Percentiles rank a stretch among this genome's conserved stretches.
Evolutionary conservation across 2,888 invertebrate species (phyloP).

Genomic region (Seira sanloemensis): DNA sequence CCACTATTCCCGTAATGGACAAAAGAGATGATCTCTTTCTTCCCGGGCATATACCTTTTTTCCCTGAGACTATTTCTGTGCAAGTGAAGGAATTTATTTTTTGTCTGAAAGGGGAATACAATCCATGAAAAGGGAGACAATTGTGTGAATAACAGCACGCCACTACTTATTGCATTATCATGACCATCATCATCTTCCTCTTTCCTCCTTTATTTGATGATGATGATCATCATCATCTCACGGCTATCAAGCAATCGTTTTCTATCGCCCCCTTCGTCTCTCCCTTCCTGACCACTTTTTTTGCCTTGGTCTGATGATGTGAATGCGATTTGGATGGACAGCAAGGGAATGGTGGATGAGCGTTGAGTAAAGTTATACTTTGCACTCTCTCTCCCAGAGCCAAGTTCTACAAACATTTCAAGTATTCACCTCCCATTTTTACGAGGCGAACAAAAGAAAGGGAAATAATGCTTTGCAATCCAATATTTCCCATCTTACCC

Average conservation of each 20-base stretch:
- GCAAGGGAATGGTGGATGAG: neutral
- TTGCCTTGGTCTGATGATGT: neutral
- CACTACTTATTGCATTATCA: conserved; percentile 39
- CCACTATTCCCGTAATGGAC: neutral
- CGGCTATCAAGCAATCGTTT: conserved; percentile 34
- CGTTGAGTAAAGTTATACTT: neutral
- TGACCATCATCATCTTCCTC: conserved; percentile 39
- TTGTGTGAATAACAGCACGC: conserved; percentile 12
- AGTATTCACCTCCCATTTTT: conserved; percentile 8
- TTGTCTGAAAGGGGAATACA: neutral
- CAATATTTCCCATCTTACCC: neutral
- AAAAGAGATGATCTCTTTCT: neutral
- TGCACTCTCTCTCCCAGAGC: conserved; percentile 7
- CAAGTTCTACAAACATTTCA: conserved; percentile 2
- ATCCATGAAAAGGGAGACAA: neutral
- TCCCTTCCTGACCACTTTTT: conserved; percentile 11
- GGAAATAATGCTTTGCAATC: conserved; percentile 4
- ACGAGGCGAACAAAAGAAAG: neutral
- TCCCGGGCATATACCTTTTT: neutral
- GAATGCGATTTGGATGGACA: conserved; percentile 6
- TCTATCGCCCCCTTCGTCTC: conserved; percentile 26
- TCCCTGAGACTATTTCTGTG: neutral
- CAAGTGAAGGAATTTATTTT: neutral
- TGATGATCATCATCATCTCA: conserved; percentile 21
- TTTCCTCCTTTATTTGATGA: conserved; percentile 36